Conservation (phyloP, 2,888 invertebrate species). For the Copidosoma aretas region DNA sequence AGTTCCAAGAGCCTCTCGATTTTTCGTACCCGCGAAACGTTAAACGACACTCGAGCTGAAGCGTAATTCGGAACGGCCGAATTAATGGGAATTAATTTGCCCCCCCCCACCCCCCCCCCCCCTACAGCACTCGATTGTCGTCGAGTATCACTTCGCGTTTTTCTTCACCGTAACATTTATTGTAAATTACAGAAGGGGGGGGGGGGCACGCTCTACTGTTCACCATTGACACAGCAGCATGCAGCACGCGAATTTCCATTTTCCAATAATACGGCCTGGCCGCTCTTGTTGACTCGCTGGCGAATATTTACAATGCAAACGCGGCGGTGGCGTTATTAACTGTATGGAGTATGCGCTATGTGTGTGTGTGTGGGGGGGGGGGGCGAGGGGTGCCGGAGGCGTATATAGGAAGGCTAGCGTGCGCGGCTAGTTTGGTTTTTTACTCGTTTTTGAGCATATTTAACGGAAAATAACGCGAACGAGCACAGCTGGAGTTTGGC, state of each 20-base stretch:
- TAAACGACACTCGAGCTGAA: background rate
- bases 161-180: conserved; percentile 27
- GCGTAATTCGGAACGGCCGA: background rate
- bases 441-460: conserved; percentile 22
- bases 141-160: conserved; percentile 12
- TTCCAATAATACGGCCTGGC: conserved; percentile 34
- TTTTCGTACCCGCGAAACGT: background rate
- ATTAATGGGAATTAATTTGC: background rate
- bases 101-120: background rate
- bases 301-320: conserved; percentile 39
- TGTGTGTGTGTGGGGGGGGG: conserved; percentile 7
- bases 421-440: background rate
- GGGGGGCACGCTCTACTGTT: conserved; percentile 22
- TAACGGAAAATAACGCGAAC: conserved; percentile 7
- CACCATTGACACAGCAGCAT: conserved; percentile 5
- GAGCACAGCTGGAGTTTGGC: background rate
- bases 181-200: conserved; percentile 12
- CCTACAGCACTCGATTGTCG: background rate
- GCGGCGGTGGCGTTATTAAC: conserved; percentile 31
- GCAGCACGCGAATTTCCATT: conserved; percentile 28
- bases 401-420: too few relatives aligned
- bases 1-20: too few relatives aligned
- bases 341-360: conserved; percentile 4
- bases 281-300: conserved; percentile 31
- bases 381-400: too few relatives aligned